Percentiles rank a stretch among this genome's conserved stretches.
phyloP scores from a whole-genome alignment of 2,888 invertebrate species.

The Xanthorhoe spadicearia region DNA sequence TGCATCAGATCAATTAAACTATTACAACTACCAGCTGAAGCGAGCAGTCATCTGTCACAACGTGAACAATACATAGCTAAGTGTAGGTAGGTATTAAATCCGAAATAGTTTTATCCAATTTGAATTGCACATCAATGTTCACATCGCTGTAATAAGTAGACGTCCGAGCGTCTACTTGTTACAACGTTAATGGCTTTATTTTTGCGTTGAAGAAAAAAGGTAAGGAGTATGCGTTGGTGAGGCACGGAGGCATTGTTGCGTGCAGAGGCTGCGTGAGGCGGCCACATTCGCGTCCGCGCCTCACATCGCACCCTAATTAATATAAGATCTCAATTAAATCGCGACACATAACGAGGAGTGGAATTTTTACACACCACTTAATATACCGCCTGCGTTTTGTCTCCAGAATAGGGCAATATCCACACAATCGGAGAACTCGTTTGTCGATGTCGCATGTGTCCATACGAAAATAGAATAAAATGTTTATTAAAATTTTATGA shows the following conservation, averaged over 20 bases:
- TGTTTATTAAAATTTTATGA: conserved; percentile 62
- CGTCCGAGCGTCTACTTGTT: conserved; percentile 20
- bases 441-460: conserved; percentile 63
- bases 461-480: conserved; percentile 59
- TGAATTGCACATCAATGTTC: conserved; percentile 8
- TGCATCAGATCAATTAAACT: conserved; percentile 10
- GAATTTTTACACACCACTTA: conserved; percentile 75
- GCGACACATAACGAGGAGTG: conserved; percentile 80
- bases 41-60: neutral
- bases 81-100: neutral
- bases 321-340: conserved; percentile 85
- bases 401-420: conserved; percentile 71
- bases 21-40: conserved; percentile 7
- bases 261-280: conserved; percentile 79
- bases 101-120: conserved; percentile 1
- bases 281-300: conserved; percentile 74
- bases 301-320: conserved; percentile 83
- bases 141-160: conserved; percentile 27
- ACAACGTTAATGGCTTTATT: conserved; percentile 32
- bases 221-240: conserved; percentile 50
- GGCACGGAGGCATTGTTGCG: conserved; percentile 64
- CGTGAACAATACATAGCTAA: conserved; percentile 2
- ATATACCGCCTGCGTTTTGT: conserved; percentile 69
- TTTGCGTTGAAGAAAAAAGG: conserved; percentile 46
- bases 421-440: conserved; percentile 71